These are phyloP conservation scores for Chionodraco myersi DNA, from an alignment of 2,113 vertebrate genomes.

Conservation along the genomic window DNA sequence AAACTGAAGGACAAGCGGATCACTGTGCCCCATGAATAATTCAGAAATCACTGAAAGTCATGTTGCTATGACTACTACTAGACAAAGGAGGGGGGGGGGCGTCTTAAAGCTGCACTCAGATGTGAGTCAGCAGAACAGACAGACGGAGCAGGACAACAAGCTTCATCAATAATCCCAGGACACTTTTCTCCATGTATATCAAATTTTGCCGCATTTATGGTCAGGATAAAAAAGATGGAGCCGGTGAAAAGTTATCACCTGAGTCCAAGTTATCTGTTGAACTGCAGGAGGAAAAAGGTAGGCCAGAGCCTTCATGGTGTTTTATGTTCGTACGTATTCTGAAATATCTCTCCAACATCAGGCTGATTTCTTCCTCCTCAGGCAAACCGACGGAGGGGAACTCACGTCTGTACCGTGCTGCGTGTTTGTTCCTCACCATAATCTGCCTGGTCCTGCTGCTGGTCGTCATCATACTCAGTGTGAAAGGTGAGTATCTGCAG, in stretches of 20 bases:
- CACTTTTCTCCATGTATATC: slow-evolving; percentile 71
- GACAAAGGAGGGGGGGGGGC: background rate
- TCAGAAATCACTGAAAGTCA: slow-evolving; percentile 25
- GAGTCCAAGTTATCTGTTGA: slow-evolving; percentile 51
- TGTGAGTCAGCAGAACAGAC: slow-evolving; percentile 10
- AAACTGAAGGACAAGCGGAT: slow-evolving; percentile 49
- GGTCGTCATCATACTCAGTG: slow-evolving; percentile 44
- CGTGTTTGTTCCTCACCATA: slow-evolving; percentile 58
- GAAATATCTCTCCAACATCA: background rate
- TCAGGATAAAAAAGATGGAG: slow-evolving; percentile 47
- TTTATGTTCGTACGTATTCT: background rate
- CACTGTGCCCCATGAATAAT: slow-evolving; percentile 56
- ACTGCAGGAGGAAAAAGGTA: slow-evolving; percentile 56
- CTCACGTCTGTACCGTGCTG: slow-evolving; percentile 43
- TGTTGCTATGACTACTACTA: slow-evolving; percentile 52
- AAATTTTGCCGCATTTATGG: slow-evolving; percentile 71
- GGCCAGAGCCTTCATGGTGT: background rate
- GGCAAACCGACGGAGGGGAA: slow-evolving; percentile 26
- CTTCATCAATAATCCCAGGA: slow-evolving; percentile 5
- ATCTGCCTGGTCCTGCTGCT: slow-evolving; percentile 70
- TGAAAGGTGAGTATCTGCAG: slow-evolving; percentile 75
- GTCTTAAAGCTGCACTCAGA: slow-evolving; percentile 28
- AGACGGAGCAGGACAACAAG: slow-evolving; percentile 29
- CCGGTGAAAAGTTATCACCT: slow-evolving; percentile 17
- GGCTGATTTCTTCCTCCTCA: slow-evolving; percentile 32